Conservation (phyloP, 2,888 invertebrate species). For the Kuschelorhynchus macadamiae region DNA sequence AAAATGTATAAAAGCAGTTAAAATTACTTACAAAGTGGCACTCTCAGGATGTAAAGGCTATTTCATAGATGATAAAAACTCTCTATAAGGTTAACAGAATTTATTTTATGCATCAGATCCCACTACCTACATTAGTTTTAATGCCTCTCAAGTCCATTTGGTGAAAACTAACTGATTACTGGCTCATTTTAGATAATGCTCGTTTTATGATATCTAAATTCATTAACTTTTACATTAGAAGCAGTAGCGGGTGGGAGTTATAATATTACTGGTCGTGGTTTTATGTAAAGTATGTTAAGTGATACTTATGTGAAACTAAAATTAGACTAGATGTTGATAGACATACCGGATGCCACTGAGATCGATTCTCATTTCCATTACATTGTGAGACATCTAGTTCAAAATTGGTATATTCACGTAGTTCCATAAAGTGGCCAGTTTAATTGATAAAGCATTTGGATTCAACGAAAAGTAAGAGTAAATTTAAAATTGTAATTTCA, state of each 20-base stretch:
- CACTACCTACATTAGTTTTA: conserved; percentile 49
- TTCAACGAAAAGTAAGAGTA: no score
- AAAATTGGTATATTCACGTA: no score
- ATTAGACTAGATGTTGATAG: no score
- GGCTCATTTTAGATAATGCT: conserved; percentile 15
- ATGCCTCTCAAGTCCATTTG: conserved; percentile 38
- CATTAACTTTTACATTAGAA: neutral
- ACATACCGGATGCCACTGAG: no score
- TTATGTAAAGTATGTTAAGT: neutral
- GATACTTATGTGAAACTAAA: no score
- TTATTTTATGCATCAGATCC: conserved; percentile 44
- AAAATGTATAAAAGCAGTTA: no score
- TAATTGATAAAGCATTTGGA: no score
- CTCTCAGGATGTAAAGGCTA: conserved; percentile 18
- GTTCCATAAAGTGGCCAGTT: no score
- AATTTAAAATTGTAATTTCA: no score
- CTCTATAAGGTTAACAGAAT: conserved; percentile 48
- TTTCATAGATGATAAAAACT: conserved; percentile 43
- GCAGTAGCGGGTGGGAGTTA: no score
- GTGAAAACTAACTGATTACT: conserved; percentile 11
- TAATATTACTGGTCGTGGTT: neutral
- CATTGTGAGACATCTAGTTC: no score
- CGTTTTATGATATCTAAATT: neutral
- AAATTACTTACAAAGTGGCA: conserved; percentile 10
- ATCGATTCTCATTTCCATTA: no score